These are phyloP conservation scores for Cariama cristata DNA, from an alignment of 2,113 vertebrate species.

Conservation along the genomic window DNA sequence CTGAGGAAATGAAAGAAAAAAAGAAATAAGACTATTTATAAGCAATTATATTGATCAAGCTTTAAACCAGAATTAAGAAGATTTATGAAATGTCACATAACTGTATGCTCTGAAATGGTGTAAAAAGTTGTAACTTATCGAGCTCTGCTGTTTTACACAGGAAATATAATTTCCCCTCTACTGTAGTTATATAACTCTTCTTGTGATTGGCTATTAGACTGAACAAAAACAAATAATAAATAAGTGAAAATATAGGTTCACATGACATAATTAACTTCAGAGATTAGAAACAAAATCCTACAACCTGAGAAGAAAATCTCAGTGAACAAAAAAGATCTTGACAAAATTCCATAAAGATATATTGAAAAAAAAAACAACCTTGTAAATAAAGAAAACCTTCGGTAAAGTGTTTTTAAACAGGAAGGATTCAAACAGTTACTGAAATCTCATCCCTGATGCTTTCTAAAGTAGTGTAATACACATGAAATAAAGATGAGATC, in stretches of 20 bases:
- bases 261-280: neutral
- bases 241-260: neutral
- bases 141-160: neutral
- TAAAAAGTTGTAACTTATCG: neutral
- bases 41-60: neutral
- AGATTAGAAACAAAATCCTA: neutral
- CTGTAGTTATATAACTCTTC: neutral
- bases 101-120: neutral
- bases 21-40: neutral
- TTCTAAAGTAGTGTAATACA: neutral
- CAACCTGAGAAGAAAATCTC: neutral
- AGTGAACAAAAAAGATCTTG: neutral
- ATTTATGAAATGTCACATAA: neutral
- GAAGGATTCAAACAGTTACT: neutral
- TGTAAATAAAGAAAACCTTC: neutral
- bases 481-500: neutral
- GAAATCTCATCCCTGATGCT: neutral
- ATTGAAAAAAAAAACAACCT: neutral
- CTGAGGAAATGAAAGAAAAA: conserved; percentile 70
- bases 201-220: neutral
- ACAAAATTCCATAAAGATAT: neutral
- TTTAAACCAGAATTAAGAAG: neutral
- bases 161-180: neutral
- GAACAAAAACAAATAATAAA: neutral
- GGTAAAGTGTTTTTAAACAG: neutral